Conservation (phyloP, 2,113 vertebrate species). For the Oncorhynchus keta region DNA sequence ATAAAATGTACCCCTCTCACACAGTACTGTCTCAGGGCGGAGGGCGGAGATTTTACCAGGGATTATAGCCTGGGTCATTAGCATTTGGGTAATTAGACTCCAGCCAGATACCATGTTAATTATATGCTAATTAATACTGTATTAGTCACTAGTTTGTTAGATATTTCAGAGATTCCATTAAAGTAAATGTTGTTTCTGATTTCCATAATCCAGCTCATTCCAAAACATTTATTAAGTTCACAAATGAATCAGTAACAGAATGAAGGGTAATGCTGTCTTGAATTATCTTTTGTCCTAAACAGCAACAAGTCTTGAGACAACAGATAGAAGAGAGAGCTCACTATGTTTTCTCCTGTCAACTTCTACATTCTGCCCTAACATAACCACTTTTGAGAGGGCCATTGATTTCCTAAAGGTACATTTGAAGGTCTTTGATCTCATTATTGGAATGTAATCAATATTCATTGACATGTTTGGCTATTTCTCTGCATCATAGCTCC, state of each 20-base stretch:
- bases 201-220: no score
- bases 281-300: not conserved
- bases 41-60: not conserved
- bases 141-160: constrained; percentile 19
- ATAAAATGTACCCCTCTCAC: constrained; percentile 37
- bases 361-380: not conserved
- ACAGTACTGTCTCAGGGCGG: not conserved
- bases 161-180: not conserved
- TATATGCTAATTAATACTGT: not conserved
- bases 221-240: no score
- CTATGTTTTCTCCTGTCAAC: not conserved
- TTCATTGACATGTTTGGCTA: not conserved
- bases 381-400: not conserved
- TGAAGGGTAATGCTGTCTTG: not conserved
- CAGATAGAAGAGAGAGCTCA: not conserved
- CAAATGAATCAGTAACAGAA: not conserved
- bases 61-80: constrained; percentile 59
- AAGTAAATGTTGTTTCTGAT: no score
- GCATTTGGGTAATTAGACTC: constrained; percentile 56
- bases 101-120: constrained; percentile 6
- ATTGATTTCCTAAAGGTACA: not conserved
- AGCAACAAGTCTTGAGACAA: not conserved
- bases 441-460: constrained; percentile 7
- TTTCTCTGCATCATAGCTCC: constrained; percentile 8
- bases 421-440: not conserved